phyloP scores from a whole-genome alignment of 2,888 invertebrate species.

The Chymomyza amoena region DNA sequence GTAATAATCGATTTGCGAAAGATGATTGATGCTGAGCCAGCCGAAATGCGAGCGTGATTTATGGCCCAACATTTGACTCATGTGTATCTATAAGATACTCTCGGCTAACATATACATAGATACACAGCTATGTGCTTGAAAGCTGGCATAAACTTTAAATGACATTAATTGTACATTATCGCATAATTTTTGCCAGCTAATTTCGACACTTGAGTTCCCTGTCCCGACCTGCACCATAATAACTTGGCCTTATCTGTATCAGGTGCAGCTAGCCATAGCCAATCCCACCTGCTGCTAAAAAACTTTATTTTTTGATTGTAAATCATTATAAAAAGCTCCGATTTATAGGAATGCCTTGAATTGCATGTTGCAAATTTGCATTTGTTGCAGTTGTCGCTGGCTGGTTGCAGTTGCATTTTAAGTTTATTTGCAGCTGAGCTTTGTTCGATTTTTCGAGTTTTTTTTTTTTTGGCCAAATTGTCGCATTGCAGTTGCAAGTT shows the following conservation, averaged over 20 bases:
- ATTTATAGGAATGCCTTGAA: conserved; percentile 19
- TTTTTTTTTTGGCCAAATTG: conserved; percentile 39
- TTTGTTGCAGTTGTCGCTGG: conserved; percentile 12
- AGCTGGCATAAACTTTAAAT: conserved; percentile 41
- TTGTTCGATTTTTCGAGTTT: conserved; percentile 23
- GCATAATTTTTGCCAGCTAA: conserved; percentile 62
- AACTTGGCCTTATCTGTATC: conserved; percentile 1
- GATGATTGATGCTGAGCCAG: conserved; percentile 65
- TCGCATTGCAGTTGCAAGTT: conserved; percentile 56
- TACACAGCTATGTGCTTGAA: conserved; percentile 20
- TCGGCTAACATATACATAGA: too few relatives aligned
- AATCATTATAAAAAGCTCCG: conserved; percentile 60
- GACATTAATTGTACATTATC: conserved; percentile 64
- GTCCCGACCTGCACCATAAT: not conserved
- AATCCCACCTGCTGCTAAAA: conserved; percentile 47
- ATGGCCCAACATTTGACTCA: conserved; percentile 1
- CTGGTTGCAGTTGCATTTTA: conserved; percentile 3
- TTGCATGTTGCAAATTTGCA: conserved; percentile 20
- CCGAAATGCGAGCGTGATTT: conserved; percentile 17
- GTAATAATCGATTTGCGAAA: conserved; percentile 69
- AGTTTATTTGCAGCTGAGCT: conserved; percentile 60
- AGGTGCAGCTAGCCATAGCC: not conserved
- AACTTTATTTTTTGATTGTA: conserved; percentile 30
- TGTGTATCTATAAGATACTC: not conserved
- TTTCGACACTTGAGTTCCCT: conserved; percentile 41